phyloP scores from a whole-genome alignment of 1,140 invertebrate genomes.

The Phocides pigmalion region DNA sequence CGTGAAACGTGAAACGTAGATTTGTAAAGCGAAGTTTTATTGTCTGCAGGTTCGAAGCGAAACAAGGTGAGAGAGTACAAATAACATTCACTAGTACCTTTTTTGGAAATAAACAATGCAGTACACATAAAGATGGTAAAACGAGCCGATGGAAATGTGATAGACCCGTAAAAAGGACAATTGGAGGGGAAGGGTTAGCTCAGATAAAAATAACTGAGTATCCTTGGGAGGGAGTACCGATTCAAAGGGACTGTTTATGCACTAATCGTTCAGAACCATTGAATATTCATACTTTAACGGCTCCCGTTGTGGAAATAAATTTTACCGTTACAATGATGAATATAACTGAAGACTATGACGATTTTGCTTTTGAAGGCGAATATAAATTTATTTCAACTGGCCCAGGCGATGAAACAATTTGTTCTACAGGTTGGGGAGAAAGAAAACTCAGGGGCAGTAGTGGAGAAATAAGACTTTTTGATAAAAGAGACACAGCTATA shows the following conservation, averaged over 20 bases:
- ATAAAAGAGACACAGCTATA: constrained; percentile 70
- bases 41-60: constrained; percentile 86
- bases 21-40: not conserved
- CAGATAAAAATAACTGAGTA: constrained; percentile 89
- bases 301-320: constrained; percentile 88
- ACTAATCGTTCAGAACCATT: constrained; percentile 87
- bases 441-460: constrained; percentile 87
- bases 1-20: not conserved
- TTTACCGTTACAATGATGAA: constrained; percentile 92
- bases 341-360: constrained; percentile 91
- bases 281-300: constrained; percentile 86
- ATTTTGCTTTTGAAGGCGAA: constrained; percentile 92
- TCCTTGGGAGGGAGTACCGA: constrained; percentile 88
- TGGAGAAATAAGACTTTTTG: constrained; percentile 85
- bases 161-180: constrained; percentile 68
- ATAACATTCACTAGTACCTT: constrained; percentile 86
- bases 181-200: constrained; percentile 84
- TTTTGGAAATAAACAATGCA: constrained; percentile 88
- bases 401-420: constrained; percentile 82
- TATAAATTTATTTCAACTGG: constrained; percentile 88
- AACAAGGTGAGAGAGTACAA: constrained; percentile 86
- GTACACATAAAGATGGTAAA: constrained; percentile 86
- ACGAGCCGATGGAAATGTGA: constrained; percentile 88
- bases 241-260: constrained; percentile 90
- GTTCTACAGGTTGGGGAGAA: constrained; percentile 86